phyloP scores from a whole-genome alignment of 1,140 invertebrate genomes.

The Brachionus rotundiformis region DNA sequence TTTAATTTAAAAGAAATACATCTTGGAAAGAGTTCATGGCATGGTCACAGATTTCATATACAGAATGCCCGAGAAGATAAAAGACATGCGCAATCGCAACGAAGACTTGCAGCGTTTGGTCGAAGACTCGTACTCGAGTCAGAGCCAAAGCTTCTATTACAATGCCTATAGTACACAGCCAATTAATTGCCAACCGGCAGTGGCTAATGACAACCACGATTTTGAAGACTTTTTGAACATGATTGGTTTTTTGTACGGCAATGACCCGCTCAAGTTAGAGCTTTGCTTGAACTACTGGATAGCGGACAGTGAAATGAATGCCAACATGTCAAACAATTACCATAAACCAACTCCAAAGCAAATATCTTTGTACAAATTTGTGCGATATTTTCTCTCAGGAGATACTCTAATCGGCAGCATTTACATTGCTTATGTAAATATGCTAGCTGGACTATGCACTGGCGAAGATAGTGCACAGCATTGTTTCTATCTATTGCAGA shows the following conservation, averaged over 20 bases:
- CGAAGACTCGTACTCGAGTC: conserved; percentile 26
- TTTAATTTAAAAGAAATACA: conserved; percentile 69
- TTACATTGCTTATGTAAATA: conserved; percentile 81
- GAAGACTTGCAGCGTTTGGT: conserved; percentile 34
- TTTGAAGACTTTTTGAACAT: conserved; percentile 80
- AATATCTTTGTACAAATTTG: conserved; percentile 84
- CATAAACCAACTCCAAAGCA: conserved; percentile 62
- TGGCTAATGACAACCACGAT: conserved; percentile 72
- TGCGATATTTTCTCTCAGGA: conserved; percentile 73
- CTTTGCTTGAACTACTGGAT: conserved; percentile 73
- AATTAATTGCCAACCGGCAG: background rate
- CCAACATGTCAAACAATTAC: conserved; percentile 47
- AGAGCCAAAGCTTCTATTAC: conserved; percentile 5
- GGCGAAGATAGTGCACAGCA: conserved; percentile 73
- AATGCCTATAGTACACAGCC: background rate
- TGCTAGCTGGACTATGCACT: conserved; percentile 79
- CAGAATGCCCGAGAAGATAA: conserved; percentile 81
- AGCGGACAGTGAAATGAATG: conserved; percentile 52
- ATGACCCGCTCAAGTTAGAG: conserved; percentile 74
- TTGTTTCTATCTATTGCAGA: conserved; percentile 82
- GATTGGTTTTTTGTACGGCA: conserved; percentile 75
- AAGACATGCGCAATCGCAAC: conserved; percentile 32
- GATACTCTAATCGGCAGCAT: conserved; percentile 80
- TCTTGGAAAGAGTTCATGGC: conserved; percentile 78
- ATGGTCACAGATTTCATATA: conserved; percentile 88